phyloP scores from a whole-genome alignment of 1,140 invertebrate genomes.

The Tribolium madens region DNA sequence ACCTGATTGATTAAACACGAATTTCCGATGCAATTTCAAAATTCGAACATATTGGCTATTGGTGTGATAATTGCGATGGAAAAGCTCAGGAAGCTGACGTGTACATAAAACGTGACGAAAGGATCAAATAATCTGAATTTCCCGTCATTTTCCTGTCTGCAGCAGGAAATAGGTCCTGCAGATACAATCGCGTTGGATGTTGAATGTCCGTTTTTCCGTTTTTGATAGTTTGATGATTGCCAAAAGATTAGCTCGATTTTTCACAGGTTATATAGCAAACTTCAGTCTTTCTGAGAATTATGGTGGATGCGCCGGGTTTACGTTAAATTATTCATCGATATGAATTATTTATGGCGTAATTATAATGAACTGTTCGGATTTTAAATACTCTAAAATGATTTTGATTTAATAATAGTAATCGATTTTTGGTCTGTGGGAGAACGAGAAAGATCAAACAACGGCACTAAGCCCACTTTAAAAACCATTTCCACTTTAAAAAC shows the following conservation, averaged over 20 bases:
- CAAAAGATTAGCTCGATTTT: not conserved
- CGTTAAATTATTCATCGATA: not conserved
- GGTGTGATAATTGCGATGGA: not conserved
- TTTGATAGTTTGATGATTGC: not conserved
- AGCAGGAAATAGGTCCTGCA: constrained; percentile 39
- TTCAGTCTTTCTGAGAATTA: not conserved
- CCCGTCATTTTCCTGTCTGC: constrained; percentile 32
- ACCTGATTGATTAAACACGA: not conserved
- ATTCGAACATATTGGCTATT: not conserved
- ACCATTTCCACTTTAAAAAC: no score
- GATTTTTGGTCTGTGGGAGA: not conserved
- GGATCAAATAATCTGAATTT: constrained; percentile 25
- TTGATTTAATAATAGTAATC: not conserved
- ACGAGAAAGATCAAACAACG: not conserved
- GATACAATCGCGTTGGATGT: constrained; percentile 18
- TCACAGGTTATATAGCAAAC: not conserved
- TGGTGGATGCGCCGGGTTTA: constrained; percentile 2
- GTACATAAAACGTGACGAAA: constrained; percentile 11
- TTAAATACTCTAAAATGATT: not conserved
- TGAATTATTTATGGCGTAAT: constrained; percentile 5
- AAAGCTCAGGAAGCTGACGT: constrained; percentile 8
- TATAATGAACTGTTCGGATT: not conserved
- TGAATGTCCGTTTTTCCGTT: constrained; percentile 11
- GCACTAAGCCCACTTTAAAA: no score
- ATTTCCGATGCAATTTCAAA: not conserved